phyloP scores from a whole-genome alignment of 1,140 invertebrate genomes.

The Teleogryllus occipitalis region DNA sequence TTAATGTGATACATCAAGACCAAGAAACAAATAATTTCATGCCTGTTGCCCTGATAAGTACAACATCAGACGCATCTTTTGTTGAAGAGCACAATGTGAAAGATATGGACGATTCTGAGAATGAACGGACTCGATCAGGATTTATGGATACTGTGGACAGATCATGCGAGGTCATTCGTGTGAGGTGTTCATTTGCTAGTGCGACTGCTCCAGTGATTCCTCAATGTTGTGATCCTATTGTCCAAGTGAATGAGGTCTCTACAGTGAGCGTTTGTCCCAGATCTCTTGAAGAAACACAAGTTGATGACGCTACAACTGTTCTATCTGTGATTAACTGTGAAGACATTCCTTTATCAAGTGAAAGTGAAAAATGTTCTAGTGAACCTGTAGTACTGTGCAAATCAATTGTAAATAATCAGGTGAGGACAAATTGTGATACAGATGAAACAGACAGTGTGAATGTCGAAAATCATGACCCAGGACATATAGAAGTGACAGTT shows the following conservation, averaged over 20 bases:
- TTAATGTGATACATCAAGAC: background rate
- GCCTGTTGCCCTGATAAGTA: background rate
- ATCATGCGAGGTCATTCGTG: background rate
- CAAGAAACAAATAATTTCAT: background rate
- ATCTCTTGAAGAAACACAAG: background rate
- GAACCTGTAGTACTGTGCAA: background rate
- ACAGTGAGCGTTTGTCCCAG: background rate
- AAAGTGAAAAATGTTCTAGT: background rate
- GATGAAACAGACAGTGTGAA: background rate
- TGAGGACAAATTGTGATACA: background rate
- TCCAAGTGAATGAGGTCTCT: background rate
- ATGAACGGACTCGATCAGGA: background rate
- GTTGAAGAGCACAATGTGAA: background rate
- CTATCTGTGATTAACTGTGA: constrained; percentile 9
- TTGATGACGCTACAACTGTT: background rate
- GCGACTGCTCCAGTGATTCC: background rate
- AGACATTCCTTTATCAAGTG: background rate
- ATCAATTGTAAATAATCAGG: background rate
- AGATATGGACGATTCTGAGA: background rate
- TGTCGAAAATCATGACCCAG: background rate
- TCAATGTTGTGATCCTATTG: background rate
- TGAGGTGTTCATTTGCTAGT: background rate
- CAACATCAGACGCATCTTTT: background rate
- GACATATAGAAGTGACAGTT: background rate
- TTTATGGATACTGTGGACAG: background rate